These are phyloP conservation scores for Stigmatopora argus DNA, from an alignment of 2,113 vertebrate genomes.

Conservation along the genomic window DNA sequence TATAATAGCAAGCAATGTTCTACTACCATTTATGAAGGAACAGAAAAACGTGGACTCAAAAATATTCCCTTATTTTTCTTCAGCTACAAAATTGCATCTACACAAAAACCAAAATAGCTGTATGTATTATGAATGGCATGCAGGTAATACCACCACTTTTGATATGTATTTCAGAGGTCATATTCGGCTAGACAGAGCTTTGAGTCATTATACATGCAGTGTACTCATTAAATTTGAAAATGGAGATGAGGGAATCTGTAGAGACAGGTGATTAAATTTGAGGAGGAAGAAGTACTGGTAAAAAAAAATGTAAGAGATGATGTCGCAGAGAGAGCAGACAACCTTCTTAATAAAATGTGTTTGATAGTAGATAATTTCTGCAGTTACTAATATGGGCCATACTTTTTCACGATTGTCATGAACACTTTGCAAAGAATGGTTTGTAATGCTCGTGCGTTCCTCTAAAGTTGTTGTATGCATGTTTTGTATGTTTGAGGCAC, in stretches of 20 bases:
- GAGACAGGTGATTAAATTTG: constrained; percentile 3
- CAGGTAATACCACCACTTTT: not conserved
- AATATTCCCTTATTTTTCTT: too few relatives aligned
- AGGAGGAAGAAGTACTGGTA: not conserved
- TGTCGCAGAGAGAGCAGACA: not conserved
- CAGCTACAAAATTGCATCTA: not conserved
- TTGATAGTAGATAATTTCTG: too few relatives aligned
- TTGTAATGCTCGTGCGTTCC: not conserved
- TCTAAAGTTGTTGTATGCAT: not conserved
- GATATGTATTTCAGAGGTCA: constrained; percentile 4
- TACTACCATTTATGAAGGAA: too few relatives aligned
- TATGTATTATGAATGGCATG: not conserved
- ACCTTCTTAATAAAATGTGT: not conserved
- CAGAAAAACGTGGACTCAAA: too few relatives aligned
- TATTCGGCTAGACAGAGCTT: not conserved
- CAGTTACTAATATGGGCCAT: not conserved
- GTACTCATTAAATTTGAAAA: constrained; percentile 1
- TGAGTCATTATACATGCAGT: not conserved
- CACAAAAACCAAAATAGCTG: not conserved
- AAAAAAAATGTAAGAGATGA: not conserved
- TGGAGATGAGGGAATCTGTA: not conserved
- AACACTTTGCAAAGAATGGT: not conserved
- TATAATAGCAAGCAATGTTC: too few relatives aligned
- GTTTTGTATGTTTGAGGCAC: not conserved
- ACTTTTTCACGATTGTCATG: not conserved